Evolutionary conservation across 2,888 invertebrate genomes (phyloP).

Genomic region (Belgica antarctica): DNA sequence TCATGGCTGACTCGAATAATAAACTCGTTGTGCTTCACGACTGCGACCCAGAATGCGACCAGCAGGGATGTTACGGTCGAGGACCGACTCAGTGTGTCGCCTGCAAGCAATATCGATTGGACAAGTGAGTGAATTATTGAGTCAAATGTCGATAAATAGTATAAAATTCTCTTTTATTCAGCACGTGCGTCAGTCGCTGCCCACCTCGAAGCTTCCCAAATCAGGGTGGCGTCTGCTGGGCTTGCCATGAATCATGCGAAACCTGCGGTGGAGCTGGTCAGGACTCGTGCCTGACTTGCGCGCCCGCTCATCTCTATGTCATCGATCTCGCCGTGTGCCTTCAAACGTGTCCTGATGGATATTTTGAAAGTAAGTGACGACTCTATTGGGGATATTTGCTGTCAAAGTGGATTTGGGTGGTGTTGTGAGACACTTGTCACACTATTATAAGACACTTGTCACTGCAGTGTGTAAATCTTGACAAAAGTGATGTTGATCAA

Average conservation of each 20-base stretch:
- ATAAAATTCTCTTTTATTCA: conserved; percentile 52
- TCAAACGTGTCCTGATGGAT: conserved; percentile 85
- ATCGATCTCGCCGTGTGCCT: conserved; percentile 82
- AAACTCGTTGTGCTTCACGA: conserved; percentile 63
- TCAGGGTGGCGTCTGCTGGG: conserved; percentile 76
- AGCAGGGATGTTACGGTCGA: conserved; percentile 81
- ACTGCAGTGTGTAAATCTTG: no score
- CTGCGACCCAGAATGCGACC: conserved; percentile 81
- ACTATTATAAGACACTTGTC: no score
- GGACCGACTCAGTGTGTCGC: conserved; percentile 81
- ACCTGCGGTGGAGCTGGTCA: conserved; percentile 85
- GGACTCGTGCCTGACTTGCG: conserved; percentile 81
- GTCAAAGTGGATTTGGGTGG: no score
- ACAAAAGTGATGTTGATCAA: no score
- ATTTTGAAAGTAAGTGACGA: conserved; percentile 71
- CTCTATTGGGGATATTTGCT: no score
- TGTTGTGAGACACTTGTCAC: no score
- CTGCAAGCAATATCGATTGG: conserved; percentile 76
- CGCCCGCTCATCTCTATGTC: conserved; percentile 77
- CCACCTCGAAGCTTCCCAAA: conserved; percentile 81
- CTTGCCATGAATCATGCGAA: conserved; percentile 85
- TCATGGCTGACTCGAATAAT: conserved; percentile 63
- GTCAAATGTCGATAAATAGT: neutral
- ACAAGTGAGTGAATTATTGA: conserved; percentile 63
- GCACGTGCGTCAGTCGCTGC: conserved; percentile 80